These are phyloP conservation scores for Echeneis naucrates DNA, from an alignment of 2,797 vertebrate genomes.

Conservation along the genomic window DNA sequence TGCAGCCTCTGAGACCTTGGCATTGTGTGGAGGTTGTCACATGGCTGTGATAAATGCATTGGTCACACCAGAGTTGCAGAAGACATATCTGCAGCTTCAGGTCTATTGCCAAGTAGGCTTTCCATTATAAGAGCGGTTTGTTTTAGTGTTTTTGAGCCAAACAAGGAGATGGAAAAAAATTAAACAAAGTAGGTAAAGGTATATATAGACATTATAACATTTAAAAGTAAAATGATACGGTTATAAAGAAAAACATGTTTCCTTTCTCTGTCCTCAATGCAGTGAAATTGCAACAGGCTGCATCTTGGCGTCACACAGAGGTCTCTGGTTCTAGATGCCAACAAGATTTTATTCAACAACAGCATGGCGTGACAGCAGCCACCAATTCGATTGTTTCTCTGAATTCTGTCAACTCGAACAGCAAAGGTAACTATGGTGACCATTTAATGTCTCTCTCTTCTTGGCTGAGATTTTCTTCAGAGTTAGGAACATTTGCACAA, in stretches of 20 bases:
- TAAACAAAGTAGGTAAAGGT: no score
- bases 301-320: constrained; percentile 5
- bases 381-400: fast-evolving
- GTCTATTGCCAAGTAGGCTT: no score
- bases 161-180: no score
- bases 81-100: neutral
- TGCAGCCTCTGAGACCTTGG: no score
- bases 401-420: neutral
- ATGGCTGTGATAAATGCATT: neutral
- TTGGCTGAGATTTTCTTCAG: neutral
- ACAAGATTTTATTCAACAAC: constrained; percentile 1
- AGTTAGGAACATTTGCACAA: no score
- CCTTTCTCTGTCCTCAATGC: neutral
- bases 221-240: no score
- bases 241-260: no score
- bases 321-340: neutral
- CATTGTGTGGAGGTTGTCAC: no score
- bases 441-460: neutral
- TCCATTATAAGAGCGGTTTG: no score
- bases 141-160: no score
- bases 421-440: constrained; percentile 60
- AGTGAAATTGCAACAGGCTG: constrained; percentile 17
- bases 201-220: no score
- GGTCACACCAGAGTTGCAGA: neutral
- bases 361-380: neutral